phyloP scores from a whole-genome alignment of 2,113 vertebrate genomes.

The Nematolebias whitei region DNA sequence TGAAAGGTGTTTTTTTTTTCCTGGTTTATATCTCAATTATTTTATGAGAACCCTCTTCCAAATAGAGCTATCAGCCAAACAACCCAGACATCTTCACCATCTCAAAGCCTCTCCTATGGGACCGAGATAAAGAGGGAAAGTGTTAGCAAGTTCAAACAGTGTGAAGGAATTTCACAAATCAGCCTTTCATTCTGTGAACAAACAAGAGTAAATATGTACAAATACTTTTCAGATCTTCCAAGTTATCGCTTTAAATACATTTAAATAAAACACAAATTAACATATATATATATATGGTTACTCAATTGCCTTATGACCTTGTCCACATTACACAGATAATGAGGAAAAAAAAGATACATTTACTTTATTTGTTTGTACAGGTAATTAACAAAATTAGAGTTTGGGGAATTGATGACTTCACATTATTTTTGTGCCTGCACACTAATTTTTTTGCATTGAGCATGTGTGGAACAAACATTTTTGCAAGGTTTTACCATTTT shows the following conservation, averaged over 20 bases:
- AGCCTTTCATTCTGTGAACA: slow-evolving; percentile 42
- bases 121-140: slow-evolving; percentile 46
- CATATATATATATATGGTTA: too few species aligned
- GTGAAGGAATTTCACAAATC: slow-evolving; percentile 49
- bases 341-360: background rate
- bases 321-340: background rate
- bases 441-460: too few species aligned
- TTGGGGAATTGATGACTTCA: background rate
- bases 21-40: slow-evolving; percentile 45
- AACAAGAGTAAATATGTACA: slow-evolving; percentile 16
- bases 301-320: background rate
- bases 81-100: slow-evolving; percentile 66
- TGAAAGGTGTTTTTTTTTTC: slow-evolving; percentile 34
- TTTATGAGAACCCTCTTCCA: slow-evolving; percentile 59
- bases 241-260: slow-evolving; percentile 8
- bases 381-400: background rate
- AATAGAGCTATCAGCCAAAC: slow-evolving; percentile 64
- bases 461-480: too few species aligned
- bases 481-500: too few species aligned
- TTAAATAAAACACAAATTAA: background rate
- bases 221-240: slow-evolving; percentile 11
- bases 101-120: slow-evolving; percentile 54
- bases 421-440: too few species aligned
- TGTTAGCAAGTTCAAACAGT: slow-evolving; percentile 57
- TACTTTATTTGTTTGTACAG: background rate